These are phyloP conservation scores for Merops nubicus DNA, from an alignment of 2,113 vertebrate species.

Conservation along the genomic window DNA sequence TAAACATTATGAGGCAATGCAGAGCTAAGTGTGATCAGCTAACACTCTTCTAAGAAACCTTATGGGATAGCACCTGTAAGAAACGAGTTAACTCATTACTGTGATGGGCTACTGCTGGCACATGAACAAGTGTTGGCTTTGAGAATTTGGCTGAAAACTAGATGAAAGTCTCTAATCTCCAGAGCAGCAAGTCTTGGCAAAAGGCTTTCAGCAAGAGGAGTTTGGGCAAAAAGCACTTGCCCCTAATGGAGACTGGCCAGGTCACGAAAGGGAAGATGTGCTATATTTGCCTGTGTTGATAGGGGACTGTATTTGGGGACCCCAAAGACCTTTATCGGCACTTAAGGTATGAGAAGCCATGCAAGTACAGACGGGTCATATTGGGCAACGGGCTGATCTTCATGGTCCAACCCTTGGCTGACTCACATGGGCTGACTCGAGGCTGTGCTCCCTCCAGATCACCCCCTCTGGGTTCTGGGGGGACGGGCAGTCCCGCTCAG, in stretches of 20 bases:
- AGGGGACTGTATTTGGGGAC: background rate
- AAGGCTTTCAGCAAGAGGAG: background rate
- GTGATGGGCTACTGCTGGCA: background rate
- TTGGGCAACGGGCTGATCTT: background rate
- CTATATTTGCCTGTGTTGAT: background rate
- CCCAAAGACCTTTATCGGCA: background rate
- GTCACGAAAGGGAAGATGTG: background rate
- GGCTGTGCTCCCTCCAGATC: background rate
- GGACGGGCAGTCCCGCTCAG: background rate
- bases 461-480: background rate
- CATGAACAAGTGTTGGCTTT: background rate
- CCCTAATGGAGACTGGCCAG: background rate
- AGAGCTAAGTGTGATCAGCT: background rate
- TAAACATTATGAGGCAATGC: background rate
- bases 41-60: background rate
- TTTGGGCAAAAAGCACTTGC: background rate
- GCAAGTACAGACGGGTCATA: background rate
- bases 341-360: background rate
- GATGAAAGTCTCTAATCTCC: background rate
- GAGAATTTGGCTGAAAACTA: background rate
- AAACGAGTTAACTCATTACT: background rate
- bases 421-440: background rate
- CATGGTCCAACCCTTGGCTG: background rate
- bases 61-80: fast-evolving
- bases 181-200: background rate